Conservation (phyloP, 2,113 vertebrate species). For the Baryphthengus martii region DNA sequence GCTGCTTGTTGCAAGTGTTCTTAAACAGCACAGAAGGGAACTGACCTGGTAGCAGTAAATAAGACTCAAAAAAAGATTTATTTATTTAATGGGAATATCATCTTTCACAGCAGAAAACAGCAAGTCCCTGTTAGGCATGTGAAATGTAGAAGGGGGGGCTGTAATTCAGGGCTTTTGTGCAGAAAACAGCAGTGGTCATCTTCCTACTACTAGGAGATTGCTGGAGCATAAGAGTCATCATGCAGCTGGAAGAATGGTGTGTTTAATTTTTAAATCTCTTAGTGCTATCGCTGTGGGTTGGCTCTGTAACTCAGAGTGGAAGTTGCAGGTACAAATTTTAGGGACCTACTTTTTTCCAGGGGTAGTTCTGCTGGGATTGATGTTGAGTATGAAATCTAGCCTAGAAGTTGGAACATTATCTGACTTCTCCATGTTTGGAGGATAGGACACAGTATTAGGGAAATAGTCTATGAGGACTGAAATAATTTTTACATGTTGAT, state of each 20-base stretch:
- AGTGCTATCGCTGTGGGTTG: not conserved
- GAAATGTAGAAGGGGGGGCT: not conserved
- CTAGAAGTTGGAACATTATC: not conserved
- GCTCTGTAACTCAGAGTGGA: not conserved
- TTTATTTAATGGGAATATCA: not conserved
- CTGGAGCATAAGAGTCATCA: not conserved
- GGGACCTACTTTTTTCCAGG: not conserved
- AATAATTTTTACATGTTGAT: not conserved
- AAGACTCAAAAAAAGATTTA: not conserved
- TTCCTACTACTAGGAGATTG: not conserved
- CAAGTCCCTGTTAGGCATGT: not conserved
- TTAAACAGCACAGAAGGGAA: not conserved
- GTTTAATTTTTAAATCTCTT: not conserved
- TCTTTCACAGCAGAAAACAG: slow-evolving; percentile 10
- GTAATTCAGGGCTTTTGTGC: not conserved
- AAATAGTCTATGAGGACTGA: not conserved
- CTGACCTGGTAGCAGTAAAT: not conserved
- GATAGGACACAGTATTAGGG: not conserved
- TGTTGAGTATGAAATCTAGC: not conserved
- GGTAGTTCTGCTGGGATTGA: not conserved
- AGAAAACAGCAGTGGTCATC: not conserved
- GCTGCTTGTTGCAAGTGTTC: not conserved
- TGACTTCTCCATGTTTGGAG: not conserved
- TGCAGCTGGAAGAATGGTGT: not conserved
- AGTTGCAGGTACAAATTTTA: not conserved